Evolutionary conservation across 1,140 invertebrate species (phyloP), one percentile per base, ranked within the genome.

Genomic region (Pseudoatta argentina): DNA sequence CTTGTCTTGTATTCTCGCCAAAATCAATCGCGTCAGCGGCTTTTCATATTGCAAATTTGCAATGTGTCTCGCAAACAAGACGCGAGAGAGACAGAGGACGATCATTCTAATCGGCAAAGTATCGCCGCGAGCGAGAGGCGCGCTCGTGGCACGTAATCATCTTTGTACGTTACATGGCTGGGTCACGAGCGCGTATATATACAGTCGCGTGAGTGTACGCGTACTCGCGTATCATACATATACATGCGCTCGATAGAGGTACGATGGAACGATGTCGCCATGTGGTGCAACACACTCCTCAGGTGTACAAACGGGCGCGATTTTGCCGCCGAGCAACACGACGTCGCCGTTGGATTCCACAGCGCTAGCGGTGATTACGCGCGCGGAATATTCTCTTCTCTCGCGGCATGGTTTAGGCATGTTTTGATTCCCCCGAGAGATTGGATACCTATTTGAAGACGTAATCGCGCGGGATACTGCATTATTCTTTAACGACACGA

Each of bases 241-340:
- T 48, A 61, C 4, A 30, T 7, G 24, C 14, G 39, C 1, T 2
- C 59, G 18, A 66, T 66, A 66, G 71, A 18, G n/a, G 14, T 14
- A 67, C 66, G 87, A 91, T 91, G n/a, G 3, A 24, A 67, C 66
- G 87, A 91, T 91, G 91, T 91, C 91, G 88, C 86, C 91, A 88
- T 89, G 87, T 91, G 88, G 88, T 72, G 92, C 90, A 91, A 92
- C 85, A 59, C 73, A 88, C 86, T 85, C 82, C 75, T 92, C 88
- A 91, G 87, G 86, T 91, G 83, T 51, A 59, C 78, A 27, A 78
- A 53, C 57, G 21, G 39, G 34, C 78, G 81, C 57, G 30, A 81
- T 82, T 77, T 81, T 64, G 7, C 48, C 18, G 67, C 12, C 71
- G 69, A 44, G 39, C 39, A 12, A 44, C 39, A 67, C 75, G 21